Conservation (phyloP, 2,888 invertebrate genomes). For the Rhopalosiphum nymphaeae region DNA sequence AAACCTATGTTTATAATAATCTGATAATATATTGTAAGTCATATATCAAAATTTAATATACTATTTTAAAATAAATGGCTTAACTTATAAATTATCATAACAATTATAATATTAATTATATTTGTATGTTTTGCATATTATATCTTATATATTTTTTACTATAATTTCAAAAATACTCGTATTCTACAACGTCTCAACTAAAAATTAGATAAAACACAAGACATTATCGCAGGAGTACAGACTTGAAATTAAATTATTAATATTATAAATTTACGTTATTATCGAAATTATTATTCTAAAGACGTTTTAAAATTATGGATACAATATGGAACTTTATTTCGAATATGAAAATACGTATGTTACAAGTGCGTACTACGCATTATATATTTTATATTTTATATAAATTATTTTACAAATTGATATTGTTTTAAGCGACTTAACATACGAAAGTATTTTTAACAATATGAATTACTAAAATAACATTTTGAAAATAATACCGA, state of each 20-base stretch:
- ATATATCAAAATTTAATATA: neutral
- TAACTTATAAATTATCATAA: neutral
- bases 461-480: neutral
- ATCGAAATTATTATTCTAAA: neutral
- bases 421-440: neutral
- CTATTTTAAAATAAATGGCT: neutral
- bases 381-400: neutral
- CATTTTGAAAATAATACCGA: neutral
- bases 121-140: neutral
- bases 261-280: neutral
- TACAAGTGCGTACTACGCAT: neutral
- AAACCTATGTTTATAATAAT: neutral
- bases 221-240: neutral
- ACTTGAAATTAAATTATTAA: neutral
- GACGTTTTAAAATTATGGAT: neutral
- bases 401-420: neutral
- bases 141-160: neutral
- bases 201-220: neutral
- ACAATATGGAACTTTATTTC: neutral
- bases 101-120: neutral
- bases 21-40: neutral
- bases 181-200: neutral
- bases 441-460: neutral
- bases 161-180: neutral
- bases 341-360: neutral